These are phyloP conservation scores for Corythoichthys haematopterus DNA, from an alignment of 2,113 vertebrate genomes.

Conservation along the genomic window DNA sequence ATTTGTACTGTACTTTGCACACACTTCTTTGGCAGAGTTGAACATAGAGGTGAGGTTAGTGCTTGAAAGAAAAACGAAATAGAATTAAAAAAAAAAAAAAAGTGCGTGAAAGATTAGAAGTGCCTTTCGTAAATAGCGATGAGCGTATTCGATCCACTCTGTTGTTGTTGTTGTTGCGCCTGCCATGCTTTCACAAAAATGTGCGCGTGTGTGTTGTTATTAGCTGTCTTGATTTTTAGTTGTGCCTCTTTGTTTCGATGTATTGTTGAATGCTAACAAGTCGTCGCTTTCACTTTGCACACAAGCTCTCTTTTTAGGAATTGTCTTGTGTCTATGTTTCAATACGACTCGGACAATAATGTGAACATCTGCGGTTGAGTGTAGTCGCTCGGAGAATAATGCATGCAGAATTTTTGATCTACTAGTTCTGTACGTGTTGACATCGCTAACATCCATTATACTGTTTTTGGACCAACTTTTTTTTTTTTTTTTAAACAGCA, in stretches of 20 bases:
- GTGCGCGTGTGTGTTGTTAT: constrained; percentile 7
- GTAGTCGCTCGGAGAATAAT: constrained; percentile 41
- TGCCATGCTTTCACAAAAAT: constrained; percentile 23
- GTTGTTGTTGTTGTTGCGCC: constrained; percentile 34
- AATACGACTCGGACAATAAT: constrained; percentile 45
- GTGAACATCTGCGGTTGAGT: constrained; percentile 52
- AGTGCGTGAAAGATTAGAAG: constrained; percentile 46
- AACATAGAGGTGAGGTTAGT: constrained; percentile 26
- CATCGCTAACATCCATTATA: constrained; percentile 28
- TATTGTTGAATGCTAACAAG: constrained; percentile 49
- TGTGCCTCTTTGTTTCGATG: constrained; percentile 43
- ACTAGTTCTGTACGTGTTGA: constrained; percentile 23
- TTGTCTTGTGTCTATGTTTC: constrained; percentile 23
- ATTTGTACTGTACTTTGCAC: constrained; percentile 56
- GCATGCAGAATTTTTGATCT: constrained; percentile 49
- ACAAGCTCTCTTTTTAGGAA: constrained; percentile 20
- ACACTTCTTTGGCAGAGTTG: constrained; percentile 57
- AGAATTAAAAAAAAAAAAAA: constrained; percentile 9
- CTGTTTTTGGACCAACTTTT: constrained; percentile 64
- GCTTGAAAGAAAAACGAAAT: constrained; percentile 45
- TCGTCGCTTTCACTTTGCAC: constrained; percentile 37
- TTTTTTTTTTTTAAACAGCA: constrained; percentile 56
- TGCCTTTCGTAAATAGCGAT: constrained; percentile 54
- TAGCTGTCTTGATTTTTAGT: constrained; percentile 27
- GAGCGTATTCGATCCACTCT: constrained; percentile 28